Percentiles rank a stretch among this genome's conserved stretches.
Conservation (phyloP, 2,888 invertebrate genomes). For the Torymus tubicola region DNA sequence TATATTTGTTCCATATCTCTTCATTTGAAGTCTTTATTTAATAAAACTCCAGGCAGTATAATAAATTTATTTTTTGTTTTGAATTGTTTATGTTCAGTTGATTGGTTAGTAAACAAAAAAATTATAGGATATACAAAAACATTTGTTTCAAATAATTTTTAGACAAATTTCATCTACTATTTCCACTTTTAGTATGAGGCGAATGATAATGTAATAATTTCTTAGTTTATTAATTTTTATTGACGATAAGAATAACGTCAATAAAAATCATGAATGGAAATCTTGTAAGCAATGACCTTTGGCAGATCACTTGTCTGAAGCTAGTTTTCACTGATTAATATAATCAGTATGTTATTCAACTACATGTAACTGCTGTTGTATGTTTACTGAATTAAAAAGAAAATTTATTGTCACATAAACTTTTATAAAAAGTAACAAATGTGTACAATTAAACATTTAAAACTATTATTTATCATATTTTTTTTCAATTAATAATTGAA, state of each 20-base stretch:
- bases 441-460: neutral
- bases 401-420: neutral
- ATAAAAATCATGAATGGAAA: slow-evolving; percentile 34
- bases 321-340: slow-evolving; percentile 29
- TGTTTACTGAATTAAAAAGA: neutral
- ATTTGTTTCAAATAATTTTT: too few species aligned
- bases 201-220: neutral
- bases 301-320: slow-evolving; percentile 21
- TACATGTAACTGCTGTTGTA: neutral
- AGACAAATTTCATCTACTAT: neutral
- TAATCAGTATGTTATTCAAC: slow-evolving; percentile 21
- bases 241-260: neutral
- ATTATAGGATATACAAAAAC: too few species aligned
- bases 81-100: slow-evolving; percentile 76
- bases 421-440: neutral
- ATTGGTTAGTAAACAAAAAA: too few species aligned
- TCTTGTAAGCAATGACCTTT: slow-evolving; percentile 30
- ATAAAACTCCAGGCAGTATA: slow-evolving; percentile 76
- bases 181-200: neutral
- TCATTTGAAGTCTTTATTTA: slow-evolving; percentile 74
- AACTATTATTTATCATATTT: neutral
- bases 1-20: slow-evolving; percentile 77
- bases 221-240: slow-evolving; percentile 11
- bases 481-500: neutral
- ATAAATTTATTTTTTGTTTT: slow-evolving; percentile 79